Evolutionary conservation across 2,113 vertebrate species (phyloP).

Genomic region (Macquaria ambigua): DNA sequence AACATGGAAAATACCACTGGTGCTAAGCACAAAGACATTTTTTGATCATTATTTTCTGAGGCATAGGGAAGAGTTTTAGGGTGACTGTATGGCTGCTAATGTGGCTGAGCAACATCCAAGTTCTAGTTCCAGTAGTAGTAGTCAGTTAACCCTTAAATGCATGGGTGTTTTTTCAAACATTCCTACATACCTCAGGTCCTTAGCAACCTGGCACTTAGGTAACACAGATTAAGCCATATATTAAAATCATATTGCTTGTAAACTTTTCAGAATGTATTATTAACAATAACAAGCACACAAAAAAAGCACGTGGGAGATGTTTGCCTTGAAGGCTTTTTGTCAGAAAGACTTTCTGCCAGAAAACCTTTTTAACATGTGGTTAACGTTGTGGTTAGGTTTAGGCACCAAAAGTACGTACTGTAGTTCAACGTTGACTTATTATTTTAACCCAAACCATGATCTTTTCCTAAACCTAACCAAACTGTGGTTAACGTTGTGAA

Average conservation of each 20-base stretch:
- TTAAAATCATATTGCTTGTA: background rate
- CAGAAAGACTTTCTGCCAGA: too few species aligned
- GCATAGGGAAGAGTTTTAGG: background rate
- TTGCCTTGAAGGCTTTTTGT: too few species aligned
- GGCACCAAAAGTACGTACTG: too few species aligned
- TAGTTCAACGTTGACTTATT: too few species aligned
- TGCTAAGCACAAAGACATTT: constrained; percentile 33
- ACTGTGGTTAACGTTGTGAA: too few species aligned
- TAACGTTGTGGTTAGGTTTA: too few species aligned
- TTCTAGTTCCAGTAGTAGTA: background rate
- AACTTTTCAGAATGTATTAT: too few species aligned
- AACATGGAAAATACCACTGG: constrained; percentile 48
- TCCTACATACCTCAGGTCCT: background rate
- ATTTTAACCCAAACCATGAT: too few species aligned
- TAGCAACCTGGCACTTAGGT: background rate
- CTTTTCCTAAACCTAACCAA: too few species aligned
- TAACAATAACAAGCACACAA: background rate
- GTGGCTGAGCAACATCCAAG: background rate
- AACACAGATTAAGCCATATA: background rate
- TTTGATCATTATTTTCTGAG: background rate
- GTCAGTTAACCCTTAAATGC: background rate
- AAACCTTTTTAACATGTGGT: too few species aligned
- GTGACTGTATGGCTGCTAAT: background rate
- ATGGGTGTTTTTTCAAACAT: background rate
- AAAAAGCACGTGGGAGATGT: too few species aligned